Conservation (phyloP, 2,113 vertebrate species). For the Phaethornis superciliosus region DNA sequence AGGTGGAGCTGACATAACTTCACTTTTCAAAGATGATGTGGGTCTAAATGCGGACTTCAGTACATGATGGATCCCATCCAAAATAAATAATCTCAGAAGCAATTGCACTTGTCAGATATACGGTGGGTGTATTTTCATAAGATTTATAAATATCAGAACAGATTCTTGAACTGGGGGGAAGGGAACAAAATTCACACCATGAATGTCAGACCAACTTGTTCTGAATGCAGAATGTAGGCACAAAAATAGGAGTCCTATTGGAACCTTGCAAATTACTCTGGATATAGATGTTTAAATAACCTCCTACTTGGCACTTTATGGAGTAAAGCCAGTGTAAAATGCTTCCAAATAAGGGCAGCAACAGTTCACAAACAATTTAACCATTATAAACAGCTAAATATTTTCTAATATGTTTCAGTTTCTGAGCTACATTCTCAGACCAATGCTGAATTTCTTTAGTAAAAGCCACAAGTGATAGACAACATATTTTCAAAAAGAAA, state of each 20-base stretch:
- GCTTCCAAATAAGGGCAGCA: not conserved
- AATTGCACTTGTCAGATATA: not conserved
- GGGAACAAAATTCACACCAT: not conserved
- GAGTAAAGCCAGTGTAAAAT: not conserved
- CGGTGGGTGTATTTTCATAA: not conserved
- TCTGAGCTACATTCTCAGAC: not conserved
- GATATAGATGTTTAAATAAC: not conserved
- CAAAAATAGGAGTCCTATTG: not conserved
- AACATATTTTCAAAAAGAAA: not conserved
- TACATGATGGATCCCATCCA: not conserved
- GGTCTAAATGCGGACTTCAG: not conserved
- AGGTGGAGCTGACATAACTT: not conserved
- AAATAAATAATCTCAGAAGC: not conserved
- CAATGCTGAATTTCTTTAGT: not conserved
- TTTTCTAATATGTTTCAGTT: not conserved
- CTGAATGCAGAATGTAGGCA: not conserved
- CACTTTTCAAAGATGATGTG: not conserved
- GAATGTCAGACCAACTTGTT: not conserved
- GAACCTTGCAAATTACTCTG: not conserved
- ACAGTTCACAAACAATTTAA: not conserved
- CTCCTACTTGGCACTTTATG: not conserved
- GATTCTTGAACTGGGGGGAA: not conserved
- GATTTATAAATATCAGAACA: not conserved
- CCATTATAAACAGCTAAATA: not conserved
- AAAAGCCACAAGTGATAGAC: not conserved